phyloP scores from a whole-genome alignment of 2,113 vertebrate species.

The Aptenodytes forsteri region DNA sequence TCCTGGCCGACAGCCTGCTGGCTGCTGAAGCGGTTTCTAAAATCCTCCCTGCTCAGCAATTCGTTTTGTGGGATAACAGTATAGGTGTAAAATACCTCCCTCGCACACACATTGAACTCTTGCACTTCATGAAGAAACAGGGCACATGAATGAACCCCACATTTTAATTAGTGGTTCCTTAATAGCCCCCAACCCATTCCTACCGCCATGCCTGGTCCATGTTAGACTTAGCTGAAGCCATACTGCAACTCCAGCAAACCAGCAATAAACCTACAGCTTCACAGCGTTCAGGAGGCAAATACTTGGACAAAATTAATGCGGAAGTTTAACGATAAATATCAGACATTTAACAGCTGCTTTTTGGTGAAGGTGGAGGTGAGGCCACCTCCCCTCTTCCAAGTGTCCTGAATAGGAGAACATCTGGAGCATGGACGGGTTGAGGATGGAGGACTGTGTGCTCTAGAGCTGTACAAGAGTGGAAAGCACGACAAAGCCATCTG shows the following conservation, averaged over 20 bases:
- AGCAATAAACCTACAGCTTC: neutral
- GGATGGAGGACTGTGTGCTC: neutral
- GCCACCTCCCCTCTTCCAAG: constrained; percentile 1
- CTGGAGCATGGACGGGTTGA: neutral
- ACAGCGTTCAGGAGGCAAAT: neutral
- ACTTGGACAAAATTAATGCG: neutral
- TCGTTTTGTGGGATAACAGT: neutral
- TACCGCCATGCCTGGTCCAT: neutral
- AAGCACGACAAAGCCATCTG: neutral
- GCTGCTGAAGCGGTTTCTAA: neutral
- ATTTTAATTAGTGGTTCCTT: neutral
- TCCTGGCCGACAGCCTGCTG: neutral
- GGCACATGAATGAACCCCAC: neutral
- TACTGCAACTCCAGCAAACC: neutral
- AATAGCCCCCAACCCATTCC: neutral
- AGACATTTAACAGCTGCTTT: neutral
- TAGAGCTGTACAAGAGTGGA: neutral
- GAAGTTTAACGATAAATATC: neutral
- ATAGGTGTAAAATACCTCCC: constrained; percentile 22
- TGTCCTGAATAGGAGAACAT: constrained; percentile 11
- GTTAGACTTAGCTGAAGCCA: neutral
- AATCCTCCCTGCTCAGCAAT: neutral
- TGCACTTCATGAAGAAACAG: neutral
- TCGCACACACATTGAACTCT: neutral
- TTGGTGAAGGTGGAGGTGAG: constrained; percentile 7